Percentiles rank a stretch among this genome's conserved stretches.
Evolutionary conservation across 2,113 vertebrate species (phyloP).

Genomic region (Seriola quinqueradiata): DNA sequence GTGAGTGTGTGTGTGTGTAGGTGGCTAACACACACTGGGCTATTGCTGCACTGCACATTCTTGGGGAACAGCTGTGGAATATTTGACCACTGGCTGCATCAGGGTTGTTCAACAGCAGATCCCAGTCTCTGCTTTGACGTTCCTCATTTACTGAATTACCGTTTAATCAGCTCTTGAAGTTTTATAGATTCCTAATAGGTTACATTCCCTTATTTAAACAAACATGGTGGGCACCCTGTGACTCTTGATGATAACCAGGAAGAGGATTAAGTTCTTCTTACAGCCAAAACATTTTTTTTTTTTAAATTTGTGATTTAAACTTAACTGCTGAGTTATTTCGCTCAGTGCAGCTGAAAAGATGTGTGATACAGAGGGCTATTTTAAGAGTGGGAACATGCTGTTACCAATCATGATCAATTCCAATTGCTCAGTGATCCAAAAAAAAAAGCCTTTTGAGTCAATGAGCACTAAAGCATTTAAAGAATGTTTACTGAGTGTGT

Average conservation of each 20-base stretch:
- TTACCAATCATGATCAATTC: conserved; percentile 25
- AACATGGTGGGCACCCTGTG: background rate
- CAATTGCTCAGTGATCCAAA: conserved; percentile 12
- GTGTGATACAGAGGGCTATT: conserved; percentile 4
- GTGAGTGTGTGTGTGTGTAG: conserved; percentile 2
- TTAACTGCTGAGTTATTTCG: background rate
- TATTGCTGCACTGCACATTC: conserved; percentile 51
- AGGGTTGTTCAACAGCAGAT: background rate
- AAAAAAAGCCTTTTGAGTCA: conserved; percentile 9
- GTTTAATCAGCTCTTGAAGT: background rate
- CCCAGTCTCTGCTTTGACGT: background rate
- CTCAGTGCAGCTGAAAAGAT: conserved; percentile 5
- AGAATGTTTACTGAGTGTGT: conserved; percentile 47
- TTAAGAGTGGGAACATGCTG: conserved; percentile 17
- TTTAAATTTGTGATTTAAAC: background rate
- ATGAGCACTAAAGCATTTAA: conserved; percentile 27
- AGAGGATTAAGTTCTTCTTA: background rate
- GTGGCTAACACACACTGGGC: background rate
- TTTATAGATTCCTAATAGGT: background rate
- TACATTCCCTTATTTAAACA: background rate
- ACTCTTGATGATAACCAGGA: background rate
- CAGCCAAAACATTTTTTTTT: background rate
- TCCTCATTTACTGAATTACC: background rate
- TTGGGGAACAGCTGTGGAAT: conserved; percentile 54
- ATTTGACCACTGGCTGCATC: conserved; percentile 34